Evolutionary conservation across 2,113 vertebrate genomes (phyloP).

Genomic region (Aythya baeri): DNA sequence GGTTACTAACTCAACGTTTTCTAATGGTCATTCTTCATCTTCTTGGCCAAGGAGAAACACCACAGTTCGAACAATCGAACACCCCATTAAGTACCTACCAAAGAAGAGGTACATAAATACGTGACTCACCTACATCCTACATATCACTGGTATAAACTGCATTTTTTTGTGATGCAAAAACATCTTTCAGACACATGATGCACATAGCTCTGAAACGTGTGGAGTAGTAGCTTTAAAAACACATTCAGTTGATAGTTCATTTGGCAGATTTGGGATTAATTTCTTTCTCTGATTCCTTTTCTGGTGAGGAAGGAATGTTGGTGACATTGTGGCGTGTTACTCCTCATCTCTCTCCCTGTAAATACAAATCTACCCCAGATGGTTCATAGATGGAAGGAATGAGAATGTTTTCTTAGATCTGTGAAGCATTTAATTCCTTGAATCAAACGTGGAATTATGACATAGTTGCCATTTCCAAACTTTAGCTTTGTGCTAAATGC

Average conservation of each 20-base stretch:
- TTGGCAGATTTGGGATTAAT: neutral
- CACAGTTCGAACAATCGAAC: neutral
- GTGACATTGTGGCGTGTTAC: neutral
- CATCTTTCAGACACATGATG: neutral
- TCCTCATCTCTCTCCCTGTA: conserved; percentile 34
- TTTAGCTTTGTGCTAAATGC: conserved; percentile 15
- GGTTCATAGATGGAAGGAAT: conserved; percentile 46
- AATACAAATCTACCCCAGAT: conserved; percentile 48
- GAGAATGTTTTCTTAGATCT: conserved; percentile 35
- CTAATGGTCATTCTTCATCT: neutral
- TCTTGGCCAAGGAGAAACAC: neutral
- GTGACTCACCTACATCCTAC: neutral
- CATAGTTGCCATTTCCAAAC: conserved; percentile 36
- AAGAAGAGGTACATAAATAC: neutral
- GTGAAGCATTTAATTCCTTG: conserved; percentile 41
- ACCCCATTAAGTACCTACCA: neutral
- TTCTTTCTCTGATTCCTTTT: conserved; percentile 33
- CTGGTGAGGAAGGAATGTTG: conserved; percentile 23
- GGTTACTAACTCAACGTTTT: neutral
- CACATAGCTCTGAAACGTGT: neutral
- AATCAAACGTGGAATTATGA: conserved; percentile 35
- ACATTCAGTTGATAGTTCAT: neutral
- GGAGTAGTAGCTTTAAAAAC: neutral
- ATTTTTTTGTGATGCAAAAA: neutral
- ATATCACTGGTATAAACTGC: neutral